Conservation (phyloP, 2,888 invertebrate genomes). For the Candidula unifasciata region DNA sequence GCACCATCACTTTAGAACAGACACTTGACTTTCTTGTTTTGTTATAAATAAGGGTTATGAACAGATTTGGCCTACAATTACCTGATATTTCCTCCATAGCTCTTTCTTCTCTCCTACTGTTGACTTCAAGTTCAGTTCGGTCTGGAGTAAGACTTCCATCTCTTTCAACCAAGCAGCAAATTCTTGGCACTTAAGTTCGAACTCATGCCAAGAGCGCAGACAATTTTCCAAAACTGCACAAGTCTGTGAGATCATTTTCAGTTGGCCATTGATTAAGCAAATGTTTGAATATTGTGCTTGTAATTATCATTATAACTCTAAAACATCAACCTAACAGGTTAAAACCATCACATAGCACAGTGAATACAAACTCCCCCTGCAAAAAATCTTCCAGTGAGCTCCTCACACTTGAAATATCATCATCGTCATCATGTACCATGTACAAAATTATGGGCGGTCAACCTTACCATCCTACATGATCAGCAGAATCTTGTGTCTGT, state of each 20-base stretch:
- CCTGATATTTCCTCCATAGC: constrained; percentile 93
- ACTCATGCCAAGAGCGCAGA: constrained; percentile 93
- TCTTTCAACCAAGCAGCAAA: constrained; percentile 90
- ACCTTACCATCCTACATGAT: no score
- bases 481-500: no score
- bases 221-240: constrained; percentile 81
- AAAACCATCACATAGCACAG: no score
- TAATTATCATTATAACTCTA: background rate
- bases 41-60: no score
- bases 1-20: no score
- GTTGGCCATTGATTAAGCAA: background rate
- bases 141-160: constrained; percentile 89
- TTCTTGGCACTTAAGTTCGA: constrained; percentile 89
- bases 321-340: no score
- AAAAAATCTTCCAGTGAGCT: no score
- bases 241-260: constrained; percentile 51
- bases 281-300: background rate
- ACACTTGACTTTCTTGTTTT: background rate
- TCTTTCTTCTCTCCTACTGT: constrained; percentile 93
- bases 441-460: no score
- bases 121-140: constrained; percentile 87
- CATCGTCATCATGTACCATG: no score
- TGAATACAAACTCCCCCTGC: no score
- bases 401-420: no score
- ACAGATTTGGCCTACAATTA: constrained; percentile 72